Evolutionary conservation across 2,888 invertebrate species (phyloP).

Genomic region (Dasypolia templi): DNA sequence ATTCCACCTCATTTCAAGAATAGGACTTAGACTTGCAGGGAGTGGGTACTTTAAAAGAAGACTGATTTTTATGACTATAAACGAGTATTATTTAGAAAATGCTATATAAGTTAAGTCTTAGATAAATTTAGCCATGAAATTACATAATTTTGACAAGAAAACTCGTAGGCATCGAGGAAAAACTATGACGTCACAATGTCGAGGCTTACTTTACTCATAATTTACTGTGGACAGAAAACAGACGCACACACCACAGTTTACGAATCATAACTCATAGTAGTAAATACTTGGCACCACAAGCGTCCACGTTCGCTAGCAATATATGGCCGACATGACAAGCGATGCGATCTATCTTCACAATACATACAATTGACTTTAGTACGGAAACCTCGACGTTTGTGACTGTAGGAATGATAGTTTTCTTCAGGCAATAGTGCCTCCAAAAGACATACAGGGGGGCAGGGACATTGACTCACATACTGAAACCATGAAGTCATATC

Average conservation of each 20-base stretch:
- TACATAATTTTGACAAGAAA: not conserved
- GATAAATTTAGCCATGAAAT: too few relatives aligned
- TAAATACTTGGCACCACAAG: slow-evolving; percentile 50
- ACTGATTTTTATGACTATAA: not conserved
- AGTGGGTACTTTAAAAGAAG: too few relatives aligned
- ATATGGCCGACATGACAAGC: slow-evolving; percentile 38
- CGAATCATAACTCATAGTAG: slow-evolving; percentile 43
- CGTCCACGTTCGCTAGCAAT: slow-evolving; percentile 45
- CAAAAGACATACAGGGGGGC: not conserved
- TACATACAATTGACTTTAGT: slow-evolving; percentile 36
- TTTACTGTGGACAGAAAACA: slow-evolving; percentile 5
- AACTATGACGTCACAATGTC: not conserved
- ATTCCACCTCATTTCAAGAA: not conserved
- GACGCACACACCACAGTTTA: not conserved
- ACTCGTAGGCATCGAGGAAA: not conserved
- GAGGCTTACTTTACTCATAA: not conserved
- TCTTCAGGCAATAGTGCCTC: not conserved
- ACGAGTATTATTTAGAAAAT: too few relatives aligned
- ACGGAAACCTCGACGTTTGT: slow-evolving; percentile 9
- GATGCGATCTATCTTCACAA: slow-evolving; percentile 30
- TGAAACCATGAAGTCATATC: too few relatives aligned
- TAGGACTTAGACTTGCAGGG: not conserved
- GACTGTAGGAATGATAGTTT: not conserved
- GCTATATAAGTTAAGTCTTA: too few relatives aligned
- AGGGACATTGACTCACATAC: too few relatives aligned